A percentile compares a stretch with the other conserved stretches of the same genome.
These are phyloP conservation scores for Dasypus novemcinctus DNA, from an alignment of 2,113 vertebrate species.

Conservation along the genomic window DNA sequence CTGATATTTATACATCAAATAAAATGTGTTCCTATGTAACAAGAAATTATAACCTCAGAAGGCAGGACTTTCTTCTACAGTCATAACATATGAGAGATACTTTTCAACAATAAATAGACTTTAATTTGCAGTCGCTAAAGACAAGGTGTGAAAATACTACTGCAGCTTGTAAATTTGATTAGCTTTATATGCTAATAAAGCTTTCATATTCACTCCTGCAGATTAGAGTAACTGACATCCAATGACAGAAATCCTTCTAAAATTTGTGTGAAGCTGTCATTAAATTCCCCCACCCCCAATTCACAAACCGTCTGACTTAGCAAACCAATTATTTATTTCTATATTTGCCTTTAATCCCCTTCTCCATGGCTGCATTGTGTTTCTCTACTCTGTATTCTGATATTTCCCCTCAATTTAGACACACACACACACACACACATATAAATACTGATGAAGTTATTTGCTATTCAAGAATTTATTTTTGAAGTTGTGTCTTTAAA, in stretches of 20 bases:
- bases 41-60: background rate
- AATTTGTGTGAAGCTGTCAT: constrained; percentile 15
- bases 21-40: background rate
- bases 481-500: no score
- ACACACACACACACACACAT: no score
- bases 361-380: background rate
- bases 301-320: background rate
- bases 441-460: no score
- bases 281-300: background rate
- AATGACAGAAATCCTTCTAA: background rate
- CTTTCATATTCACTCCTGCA: background rate
- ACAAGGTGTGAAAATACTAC: background rate
- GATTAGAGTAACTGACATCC: background rate
- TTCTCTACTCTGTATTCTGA: constrained; percentile 10
- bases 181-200: constrained; percentile 19
- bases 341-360: background rate
- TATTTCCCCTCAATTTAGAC: background rate
- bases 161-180: background rate
- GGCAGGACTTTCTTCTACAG: background rate
- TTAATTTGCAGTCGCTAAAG: background rate
- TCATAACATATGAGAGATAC: background rate
- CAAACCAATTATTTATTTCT: background rate
- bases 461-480: no score
- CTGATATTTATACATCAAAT: background rate
- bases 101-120: background rate